Evolutionary conservation across 2,113 vertebrate genomes (phyloP).

Genomic region (Pelodiscus sinensis): DNA sequence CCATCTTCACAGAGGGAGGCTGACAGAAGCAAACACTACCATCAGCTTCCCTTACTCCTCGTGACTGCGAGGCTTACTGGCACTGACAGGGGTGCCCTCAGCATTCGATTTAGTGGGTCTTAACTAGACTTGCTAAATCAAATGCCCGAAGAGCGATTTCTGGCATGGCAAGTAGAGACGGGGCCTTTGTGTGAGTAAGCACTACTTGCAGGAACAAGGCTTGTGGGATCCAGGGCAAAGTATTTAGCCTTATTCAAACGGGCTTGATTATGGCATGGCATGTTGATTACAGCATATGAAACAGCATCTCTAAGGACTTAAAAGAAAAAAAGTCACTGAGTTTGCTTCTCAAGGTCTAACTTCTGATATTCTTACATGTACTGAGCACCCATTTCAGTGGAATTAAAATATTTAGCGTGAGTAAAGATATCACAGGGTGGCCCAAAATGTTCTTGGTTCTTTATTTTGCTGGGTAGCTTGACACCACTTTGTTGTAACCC

Average conservation of each 20-base stretch:
- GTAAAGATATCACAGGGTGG: accelerated
- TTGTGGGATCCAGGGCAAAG: not conserved
- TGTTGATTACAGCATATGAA: accelerated
- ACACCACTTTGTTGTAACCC: not conserved
- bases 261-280: not conserved
- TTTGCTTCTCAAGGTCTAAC: not conserved
- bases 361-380: not conserved
- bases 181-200: not conserved
- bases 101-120: too few species aligned
- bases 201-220: not conserved
- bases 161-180: too few species aligned
- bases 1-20: too few species aligned
- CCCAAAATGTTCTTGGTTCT: not conserved
- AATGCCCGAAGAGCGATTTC: too few species aligned
- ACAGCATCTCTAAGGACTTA: not conserved
- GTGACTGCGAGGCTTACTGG: too few species aligned
- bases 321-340: not conserved
- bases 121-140: too few species aligned
- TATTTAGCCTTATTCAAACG: not conserved
- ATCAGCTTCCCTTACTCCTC: too few species aligned
- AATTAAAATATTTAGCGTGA: not conserved
- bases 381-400: not conserved
- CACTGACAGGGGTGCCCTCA: too few species aligned
- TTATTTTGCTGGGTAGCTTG: not conserved
- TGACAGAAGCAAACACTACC: too few species aligned